A percentile compares a stretch with the other conserved stretches of the same genome.
Evolutionary conservation across 2,113 vertebrate species (phyloP).

Genomic region (Australoheros scitulus): DNA sequence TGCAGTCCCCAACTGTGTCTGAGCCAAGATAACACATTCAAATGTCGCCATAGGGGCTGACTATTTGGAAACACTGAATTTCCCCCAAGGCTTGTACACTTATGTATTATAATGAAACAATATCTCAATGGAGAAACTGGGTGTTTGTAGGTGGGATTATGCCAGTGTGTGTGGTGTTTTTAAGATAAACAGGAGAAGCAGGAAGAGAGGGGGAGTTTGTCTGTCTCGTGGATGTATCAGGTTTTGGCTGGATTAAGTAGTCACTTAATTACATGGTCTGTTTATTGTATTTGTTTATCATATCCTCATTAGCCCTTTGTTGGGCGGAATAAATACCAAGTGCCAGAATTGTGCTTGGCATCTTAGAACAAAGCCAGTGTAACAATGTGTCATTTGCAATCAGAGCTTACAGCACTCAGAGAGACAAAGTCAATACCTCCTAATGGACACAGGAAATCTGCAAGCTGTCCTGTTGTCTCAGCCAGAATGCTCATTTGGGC

Average conservation of each 20-base stretch:
- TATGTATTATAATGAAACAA: conserved; percentile 32
- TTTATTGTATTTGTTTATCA: conserved; percentile 64
- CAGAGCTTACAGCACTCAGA: conserved; percentile 63
- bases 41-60: conserved; percentile 18
- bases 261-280: conserved; percentile 72
- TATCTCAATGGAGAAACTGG: not conserved
- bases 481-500: conserved; percentile 18
- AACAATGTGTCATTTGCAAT: conserved; percentile 71
- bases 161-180: conserved; percentile 25
- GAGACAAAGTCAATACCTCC: conserved; percentile 64
- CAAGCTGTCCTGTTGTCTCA: conserved; percentile 41
- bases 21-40: not conserved
- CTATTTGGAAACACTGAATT: conserved; percentile 29
- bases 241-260: conserved; percentile 56
- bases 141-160: conserved; percentile 46
- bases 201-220: not conserved
- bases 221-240: conserved; percentile 18
- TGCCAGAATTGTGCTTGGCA: conserved; percentile 60
- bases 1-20: not conserved
- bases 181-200: conserved; percentile 33
- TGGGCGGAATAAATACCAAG: conserved; percentile 54
- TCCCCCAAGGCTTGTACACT: conserved; percentile 36
- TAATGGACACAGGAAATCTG: conserved; percentile 66
- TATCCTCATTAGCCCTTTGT: conserved; percentile 54
- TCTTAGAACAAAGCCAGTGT: conserved; percentile 56